Base-by-base conservation (phyloP, 2,797 vertebrate genomes). In the Coregonus sp. region DNA sequence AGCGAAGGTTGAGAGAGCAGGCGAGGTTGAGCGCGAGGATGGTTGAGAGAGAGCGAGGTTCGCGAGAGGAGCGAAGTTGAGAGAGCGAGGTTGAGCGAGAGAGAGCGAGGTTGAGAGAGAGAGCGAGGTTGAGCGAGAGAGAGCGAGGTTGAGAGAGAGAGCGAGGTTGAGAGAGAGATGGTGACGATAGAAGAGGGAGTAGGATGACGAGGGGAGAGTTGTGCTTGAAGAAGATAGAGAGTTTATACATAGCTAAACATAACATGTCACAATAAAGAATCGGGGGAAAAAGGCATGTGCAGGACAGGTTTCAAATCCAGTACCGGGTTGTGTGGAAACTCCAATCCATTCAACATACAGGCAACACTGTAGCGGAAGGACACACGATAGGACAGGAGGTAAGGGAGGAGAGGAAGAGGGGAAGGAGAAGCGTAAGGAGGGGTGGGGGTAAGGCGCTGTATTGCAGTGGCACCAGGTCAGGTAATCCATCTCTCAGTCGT, bases 361-460 rank as follows among this genome's bases (percentile, higher is more conserved):
- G 59, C 59, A 61, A 61, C 59, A 61, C n/a, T 25, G 20, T 25
- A 61, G 59, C 2, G 59, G 59, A 25, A 61, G 20, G 59, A 61
- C 59, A 25, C 54, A 5, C 25, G 51, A 6, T 25, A 6, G 52
- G 47, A 72, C 11, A 15, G n/a, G 1, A 5, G 25, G 20, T 51
- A 4, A 51, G 29, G 31, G 5, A 3, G 29, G 47, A 40, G 31
- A 4, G 5, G 14, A 20, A 20, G 9, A 52, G 20, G 4, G 71
- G 7, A 51, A 56, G 71, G 15, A 33, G 29, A 1, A 67, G 40
- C 9, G 15, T 66, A 25, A 74, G 50, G 76, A 65, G 83, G 79
- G 77, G 82, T 20, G 70, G 6, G 75, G 81, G 82, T 72, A n/a
- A 40, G 31, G 75, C 69, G 51, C 67, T 78, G 76, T 88, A 14